Conservation (phyloP, 1,140 invertebrate genomes). For the Anadara kagoshimensis region DNA sequence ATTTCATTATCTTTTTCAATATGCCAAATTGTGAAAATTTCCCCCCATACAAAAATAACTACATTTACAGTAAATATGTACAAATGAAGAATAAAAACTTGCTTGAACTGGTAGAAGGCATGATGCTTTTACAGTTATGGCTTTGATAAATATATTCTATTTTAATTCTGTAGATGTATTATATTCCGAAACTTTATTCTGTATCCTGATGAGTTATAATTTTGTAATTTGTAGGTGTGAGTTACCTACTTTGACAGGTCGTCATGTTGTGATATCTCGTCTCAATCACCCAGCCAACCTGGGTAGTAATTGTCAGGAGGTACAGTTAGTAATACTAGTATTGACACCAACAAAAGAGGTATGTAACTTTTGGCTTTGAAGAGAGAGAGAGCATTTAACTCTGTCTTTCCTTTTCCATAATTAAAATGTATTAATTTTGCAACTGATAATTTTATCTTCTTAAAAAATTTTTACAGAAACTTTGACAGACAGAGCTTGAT, state of each 20-base stretch:
- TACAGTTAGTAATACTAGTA: conserved; percentile 80
- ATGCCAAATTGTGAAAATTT: too few relatives aligned
- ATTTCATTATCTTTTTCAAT: too few relatives aligned
- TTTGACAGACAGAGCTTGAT: too few relatives aligned
- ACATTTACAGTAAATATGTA: too few relatives aligned
- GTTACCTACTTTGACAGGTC: conserved; percentile 50
- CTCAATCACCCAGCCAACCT: conserved; percentile 80
- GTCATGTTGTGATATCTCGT: conserved; percentile 79
- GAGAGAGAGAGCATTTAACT: not conserved
- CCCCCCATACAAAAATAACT: too few relatives aligned
- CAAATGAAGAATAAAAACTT: too few relatives aligned
- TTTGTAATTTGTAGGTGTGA: conserved; percentile 55
- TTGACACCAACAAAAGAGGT: conserved; percentile 80
- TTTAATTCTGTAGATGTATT: not conserved
- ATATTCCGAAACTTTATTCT: not conserved
- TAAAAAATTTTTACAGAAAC: too few relatives aligned
- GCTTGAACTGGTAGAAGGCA: too few relatives aligned
- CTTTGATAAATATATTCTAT: too few relatives aligned
- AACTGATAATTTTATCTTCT: too few relatives aligned
- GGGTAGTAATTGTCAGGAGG: conserved; percentile 80
- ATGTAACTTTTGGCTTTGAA: not conserved
- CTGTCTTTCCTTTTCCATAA: not conserved
- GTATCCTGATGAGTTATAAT: not conserved
- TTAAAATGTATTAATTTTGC: too few relatives aligned
- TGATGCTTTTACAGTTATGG: too few relatives aligned